Evolutionary conservation across 2,113 vertebrate species (phyloP).

Genomic region (Noturus placidus): DNA sequence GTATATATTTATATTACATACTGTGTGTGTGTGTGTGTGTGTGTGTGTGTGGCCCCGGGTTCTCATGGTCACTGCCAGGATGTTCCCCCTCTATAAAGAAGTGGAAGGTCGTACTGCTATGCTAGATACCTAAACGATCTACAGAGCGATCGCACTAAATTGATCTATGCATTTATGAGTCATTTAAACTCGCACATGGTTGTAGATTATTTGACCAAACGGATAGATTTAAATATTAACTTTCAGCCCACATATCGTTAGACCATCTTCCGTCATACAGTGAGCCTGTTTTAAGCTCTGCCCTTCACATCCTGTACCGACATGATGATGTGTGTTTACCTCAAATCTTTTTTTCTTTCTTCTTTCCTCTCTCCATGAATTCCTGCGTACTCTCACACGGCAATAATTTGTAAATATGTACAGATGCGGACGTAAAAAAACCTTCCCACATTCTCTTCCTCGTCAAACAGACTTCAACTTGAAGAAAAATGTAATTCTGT

Average conservation of each 20-base stretch:
- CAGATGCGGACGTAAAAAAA: conserved; percentile 63
- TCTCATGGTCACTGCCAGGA: conserved; percentile 30
- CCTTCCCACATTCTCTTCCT: conserved; percentile 48
- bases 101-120: not conserved
- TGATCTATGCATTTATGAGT: conserved; percentile 51
- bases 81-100: not conserved
- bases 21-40: too few species aligned
- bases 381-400: conserved; percentile 82
- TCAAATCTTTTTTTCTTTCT: not conserved
- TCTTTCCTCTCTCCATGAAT: conserved; percentile 52
- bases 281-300: not conserved
- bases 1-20: conserved; percentile 26
- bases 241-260: not conserved
- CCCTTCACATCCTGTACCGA: not conserved
- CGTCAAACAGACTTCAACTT: conserved; percentile 50
- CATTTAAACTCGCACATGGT: not conserved
- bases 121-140: conserved; percentile 4
- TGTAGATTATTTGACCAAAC: conserved; percentile 12
- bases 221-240: not conserved
- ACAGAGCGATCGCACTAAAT: conserved; percentile 22
- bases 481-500: conserved; percentile 24
- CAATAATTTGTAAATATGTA: conserved; percentile 92
- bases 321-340: conserved; percentile 27
- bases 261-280: not conserved
- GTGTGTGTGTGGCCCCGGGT: not conserved